A percentile compares a stretch with the other conserved stretches of the same genome.
phyloP scores from a whole-genome alignment of 1,140 invertebrate genomes.

The Eulimnadia texana region DNA sequence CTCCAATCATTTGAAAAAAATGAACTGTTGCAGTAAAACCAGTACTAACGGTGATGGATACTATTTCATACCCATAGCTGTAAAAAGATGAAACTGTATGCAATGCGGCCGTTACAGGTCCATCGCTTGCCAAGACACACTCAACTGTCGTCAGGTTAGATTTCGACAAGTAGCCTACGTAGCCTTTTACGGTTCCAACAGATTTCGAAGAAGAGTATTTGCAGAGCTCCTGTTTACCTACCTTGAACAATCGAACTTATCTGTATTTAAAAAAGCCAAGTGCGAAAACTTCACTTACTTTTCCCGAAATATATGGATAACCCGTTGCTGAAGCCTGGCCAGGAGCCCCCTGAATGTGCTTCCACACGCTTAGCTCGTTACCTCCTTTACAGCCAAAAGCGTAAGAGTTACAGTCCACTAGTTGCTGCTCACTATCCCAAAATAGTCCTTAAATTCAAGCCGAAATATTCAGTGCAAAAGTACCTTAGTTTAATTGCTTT shows the following conservation, averaged over 20 bases:
- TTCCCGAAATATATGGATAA: conserved; percentile 17
- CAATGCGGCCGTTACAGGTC: no score
- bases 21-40: background rate
- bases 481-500: background rate
- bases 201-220: no score
- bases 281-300: background rate
- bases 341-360: conserved; percentile 10
- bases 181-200: no score
- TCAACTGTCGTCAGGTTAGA: background rate
- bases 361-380: background rate
- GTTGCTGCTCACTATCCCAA: conserved; percentile 13
- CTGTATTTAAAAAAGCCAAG: background rate
- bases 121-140: background rate
- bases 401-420: conserved; percentile 13
- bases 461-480: background rate
- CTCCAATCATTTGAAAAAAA: background rate
- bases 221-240: no score
- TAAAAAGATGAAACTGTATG: no score
- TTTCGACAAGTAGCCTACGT: background rate
- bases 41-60: no score
- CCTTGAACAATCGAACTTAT: no score
- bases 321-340: conserved; percentile 17
- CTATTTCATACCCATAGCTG: no score
- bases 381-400: conserved; percentile 11
- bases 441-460: background rate